Evolutionary conservation across 2,797 vertebrate genomes (phyloP).

Genomic region (Sebastes glaucus): DNA sequence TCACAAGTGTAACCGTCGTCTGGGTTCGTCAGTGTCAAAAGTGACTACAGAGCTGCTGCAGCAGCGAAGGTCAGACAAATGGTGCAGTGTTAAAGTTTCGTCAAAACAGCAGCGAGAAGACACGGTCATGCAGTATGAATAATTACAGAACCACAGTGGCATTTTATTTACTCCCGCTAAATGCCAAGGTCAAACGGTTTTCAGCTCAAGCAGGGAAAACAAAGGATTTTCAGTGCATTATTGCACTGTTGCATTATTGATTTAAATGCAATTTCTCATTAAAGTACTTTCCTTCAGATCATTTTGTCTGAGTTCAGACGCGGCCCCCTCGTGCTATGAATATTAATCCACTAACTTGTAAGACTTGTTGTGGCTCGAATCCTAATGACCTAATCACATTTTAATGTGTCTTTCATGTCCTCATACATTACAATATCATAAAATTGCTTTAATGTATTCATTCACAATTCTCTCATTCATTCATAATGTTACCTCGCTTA

Average conservation of each 20-base stretch:
- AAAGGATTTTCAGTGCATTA: slow-evolving; percentile 30
- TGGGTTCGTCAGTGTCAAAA: background rate
- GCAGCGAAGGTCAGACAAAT: slow-evolving; percentile 7
- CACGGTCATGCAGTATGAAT: slow-evolving; percentile 33
- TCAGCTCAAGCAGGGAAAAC: slow-evolving; percentile 29
- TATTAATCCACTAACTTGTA: slow-evolving; percentile 21
- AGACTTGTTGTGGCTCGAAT: slow-evolving; percentile 35
- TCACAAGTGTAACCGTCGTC: background rate
- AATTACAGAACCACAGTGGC: slow-evolving; percentile 37
- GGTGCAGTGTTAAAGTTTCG: slow-evolving; percentile 19
- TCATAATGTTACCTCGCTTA: slow-evolving; percentile 16
- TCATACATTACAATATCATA: slow-evolving; percentile 22
- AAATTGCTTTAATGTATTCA: slow-evolving; percentile 43
- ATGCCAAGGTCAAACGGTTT: slow-evolving; percentile 61
- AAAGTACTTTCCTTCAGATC: slow-evolving; percentile 38
- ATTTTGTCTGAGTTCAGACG: slow-evolving; percentile 14
- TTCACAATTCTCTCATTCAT: slow-evolving; percentile 38
- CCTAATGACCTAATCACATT: slow-evolving; percentile 33
- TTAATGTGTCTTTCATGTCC: slow-evolving; percentile 28
- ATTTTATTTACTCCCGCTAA: slow-evolving; percentile 62
- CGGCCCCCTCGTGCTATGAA: slow-evolving; percentile 21
- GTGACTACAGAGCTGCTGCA: background rate
- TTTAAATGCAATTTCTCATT: slow-evolving; percentile 30
- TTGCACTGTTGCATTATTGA: slow-evolving; percentile 57
- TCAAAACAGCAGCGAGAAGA: background rate